Percentiles rank a stretch among this genome's conserved stretches.
phyloP scores from a whole-genome alignment of 2,797 vertebrate species.

The Argyrosomus regius region DNA sequence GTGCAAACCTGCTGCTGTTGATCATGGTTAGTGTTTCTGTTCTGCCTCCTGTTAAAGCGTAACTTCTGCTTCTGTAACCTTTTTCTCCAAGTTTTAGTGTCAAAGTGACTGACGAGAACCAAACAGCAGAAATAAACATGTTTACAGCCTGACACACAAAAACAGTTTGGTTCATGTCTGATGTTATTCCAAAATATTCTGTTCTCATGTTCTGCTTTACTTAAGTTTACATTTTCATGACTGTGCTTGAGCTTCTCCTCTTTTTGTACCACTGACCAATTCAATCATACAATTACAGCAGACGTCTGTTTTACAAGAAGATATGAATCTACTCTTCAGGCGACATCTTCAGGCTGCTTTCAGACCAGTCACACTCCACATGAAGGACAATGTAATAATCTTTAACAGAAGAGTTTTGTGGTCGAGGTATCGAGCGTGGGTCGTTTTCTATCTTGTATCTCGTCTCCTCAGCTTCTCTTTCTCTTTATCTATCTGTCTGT shows the following conservation, averaged over 20 bases:
- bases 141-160: not conserved
- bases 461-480: not conserved
- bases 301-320: not conserved
- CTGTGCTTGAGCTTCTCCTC: too few species aligned
- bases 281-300: not conserved
- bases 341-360: slow-evolving; percentile 2
- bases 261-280: not conserved
- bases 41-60: too few species aligned
- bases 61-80: too few species aligned
- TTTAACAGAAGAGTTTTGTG: not conserved
- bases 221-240: not conserved
- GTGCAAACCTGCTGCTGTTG: too few species aligned
- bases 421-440: slow-evolving; percentile 15
- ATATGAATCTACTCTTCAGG: not conserved
- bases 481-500: not conserved
- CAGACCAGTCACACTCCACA: not conserved
- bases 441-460: not conserved
- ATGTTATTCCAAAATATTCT: not conserved
- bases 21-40: not conserved
- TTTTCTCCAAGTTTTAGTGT: too few species aligned
- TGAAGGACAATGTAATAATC: not conserved
- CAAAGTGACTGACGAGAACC: too few species aligned
- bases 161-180: not conserved
- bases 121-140: not conserved
- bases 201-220: not conserved